Conservation (phyloP, 1,140 invertebrate species). For the Spodoptera frugiperda region DNA sequence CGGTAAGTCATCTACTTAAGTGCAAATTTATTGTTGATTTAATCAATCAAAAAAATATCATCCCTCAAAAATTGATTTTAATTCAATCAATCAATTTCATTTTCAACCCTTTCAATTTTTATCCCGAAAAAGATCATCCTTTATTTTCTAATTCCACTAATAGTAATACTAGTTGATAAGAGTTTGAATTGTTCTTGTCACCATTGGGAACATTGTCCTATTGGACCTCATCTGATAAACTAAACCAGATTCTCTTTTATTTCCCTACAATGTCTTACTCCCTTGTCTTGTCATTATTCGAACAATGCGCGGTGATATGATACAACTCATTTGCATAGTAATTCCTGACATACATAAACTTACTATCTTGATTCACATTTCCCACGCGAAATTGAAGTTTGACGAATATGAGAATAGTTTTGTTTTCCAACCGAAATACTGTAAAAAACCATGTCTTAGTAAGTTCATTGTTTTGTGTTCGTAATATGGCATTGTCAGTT, state of each 20-base stretch:
- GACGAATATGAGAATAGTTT: conserved; percentile 42
- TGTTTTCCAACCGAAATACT: conserved; percentile 15
- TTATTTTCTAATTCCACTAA: too few relatives aligned
- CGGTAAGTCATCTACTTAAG: conserved; percentile 68
- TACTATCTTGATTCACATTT: conserved; percentile 43
- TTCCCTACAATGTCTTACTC: conserved; percentile 1
- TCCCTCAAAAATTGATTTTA: not conserved
- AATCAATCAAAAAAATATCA: conserved; percentile 7
- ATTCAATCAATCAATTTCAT: too few relatives aligned
- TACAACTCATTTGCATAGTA: conserved; percentile 30
- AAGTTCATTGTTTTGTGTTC: too few relatives aligned
- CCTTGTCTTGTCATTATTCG: conserved; percentile 2
- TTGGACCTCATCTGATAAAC: not conserved
- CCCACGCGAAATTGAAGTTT: conserved; percentile 43
- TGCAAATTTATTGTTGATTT: not conserved
- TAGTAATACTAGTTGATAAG: too few relatives aligned
- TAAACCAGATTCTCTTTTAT: not conserved
- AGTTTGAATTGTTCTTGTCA: too few relatives aligned
- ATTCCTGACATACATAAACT: conserved; percentile 32
- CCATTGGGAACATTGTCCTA: too few relatives aligned
- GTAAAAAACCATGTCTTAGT: not conserved
- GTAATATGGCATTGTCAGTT: too few relatives aligned
- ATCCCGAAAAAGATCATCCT: too few relatives aligned
- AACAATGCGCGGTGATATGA: conserved; percentile 47
- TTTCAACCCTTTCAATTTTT: too few relatives aligned